phyloP scores from a whole-genome alignment of 2,113 vertebrate genomes.

The Labeo catla region DNA sequence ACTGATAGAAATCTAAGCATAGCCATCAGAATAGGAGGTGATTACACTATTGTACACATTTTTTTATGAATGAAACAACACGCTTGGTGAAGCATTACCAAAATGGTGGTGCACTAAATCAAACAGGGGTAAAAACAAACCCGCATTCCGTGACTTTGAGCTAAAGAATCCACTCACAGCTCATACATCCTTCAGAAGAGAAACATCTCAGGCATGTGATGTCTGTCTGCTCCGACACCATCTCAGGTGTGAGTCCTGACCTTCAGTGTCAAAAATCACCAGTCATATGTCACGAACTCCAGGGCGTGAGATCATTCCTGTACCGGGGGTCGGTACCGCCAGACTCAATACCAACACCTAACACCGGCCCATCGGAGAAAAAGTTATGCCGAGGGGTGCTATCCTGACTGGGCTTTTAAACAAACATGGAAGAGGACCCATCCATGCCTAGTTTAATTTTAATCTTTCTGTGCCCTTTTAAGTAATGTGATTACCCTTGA shows the following conservation, averaged over 20 bases:
- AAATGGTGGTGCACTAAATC: slow-evolving; percentile 22
- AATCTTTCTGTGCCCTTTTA: slow-evolving; percentile 59
- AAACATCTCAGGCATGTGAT: slow-evolving; percentile 28
- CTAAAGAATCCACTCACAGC: slow-evolving; percentile 22
- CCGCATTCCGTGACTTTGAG: slow-evolving; percentile 30
- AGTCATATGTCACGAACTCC: background rate
- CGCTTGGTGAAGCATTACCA: slow-evolving; percentile 17
- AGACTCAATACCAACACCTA: slow-evolving; percentile 66
- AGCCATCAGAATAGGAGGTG: background rate
- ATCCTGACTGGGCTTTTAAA: slow-evolving; percentile 57
- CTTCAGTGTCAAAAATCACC: slow-evolving; percentile 22
- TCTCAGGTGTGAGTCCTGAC: slow-evolving; percentile 31
- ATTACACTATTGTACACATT: slow-evolving; percentile 20
- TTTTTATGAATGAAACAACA: slow-evolving; percentile 18
- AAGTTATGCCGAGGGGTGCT: slow-evolving; percentile 61
- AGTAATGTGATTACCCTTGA: slow-evolving; percentile 67
- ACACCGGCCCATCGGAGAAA: slow-evolving; percentile 48
- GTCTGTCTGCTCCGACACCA: slow-evolving; percentile 10
- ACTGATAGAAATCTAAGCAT: slow-evolving; percentile 1
- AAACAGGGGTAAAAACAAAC: slow-evolving; percentile 11
- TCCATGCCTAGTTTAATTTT: slow-evolving; percentile 60
- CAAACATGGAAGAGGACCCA: slow-evolving; percentile 62
- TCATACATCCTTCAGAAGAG: slow-evolving; percentile 10
- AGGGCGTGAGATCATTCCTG: background rate
- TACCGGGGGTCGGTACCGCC: slow-evolving; percentile 36